Evolutionary conservation across 2,888 invertebrate genomes (phyloP).

Genomic region (Druceiella hillmani): DNA sequence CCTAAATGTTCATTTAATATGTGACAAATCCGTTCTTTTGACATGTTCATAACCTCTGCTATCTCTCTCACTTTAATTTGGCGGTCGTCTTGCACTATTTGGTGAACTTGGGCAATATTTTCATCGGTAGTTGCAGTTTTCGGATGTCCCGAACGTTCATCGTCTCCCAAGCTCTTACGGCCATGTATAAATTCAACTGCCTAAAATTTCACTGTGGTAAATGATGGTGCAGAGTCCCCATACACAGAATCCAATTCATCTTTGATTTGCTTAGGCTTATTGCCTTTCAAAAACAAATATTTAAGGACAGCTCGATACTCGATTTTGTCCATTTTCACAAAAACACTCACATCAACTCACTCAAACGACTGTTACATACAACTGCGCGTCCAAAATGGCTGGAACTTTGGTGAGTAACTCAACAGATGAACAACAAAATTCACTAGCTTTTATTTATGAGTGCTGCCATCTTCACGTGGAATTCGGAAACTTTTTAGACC

Average conservation of each 20-base stretch:
- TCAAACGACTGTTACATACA: too few species aligned
- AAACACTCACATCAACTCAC: too few species aligned
- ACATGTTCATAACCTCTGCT: slow-evolving; percentile 12
- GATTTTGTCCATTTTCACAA: too few species aligned
- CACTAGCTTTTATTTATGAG: slow-evolving; percentile 11
- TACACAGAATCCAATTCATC: too few species aligned
- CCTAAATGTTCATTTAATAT: slow-evolving; percentile 20
- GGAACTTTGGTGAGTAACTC: slow-evolving; percentile 12
- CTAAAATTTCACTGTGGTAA: too few species aligned
- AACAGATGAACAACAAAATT: too few species aligned
- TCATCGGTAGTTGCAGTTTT: slow-evolving; percentile 19
- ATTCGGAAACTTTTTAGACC: not conserved
- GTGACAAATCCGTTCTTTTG: too few species aligned
- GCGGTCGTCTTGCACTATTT: slow-evolving; percentile 12
- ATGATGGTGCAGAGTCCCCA: too few species aligned
- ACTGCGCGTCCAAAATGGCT: slow-evolving; percentile 18
- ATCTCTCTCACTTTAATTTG: slow-evolving; percentile 14
- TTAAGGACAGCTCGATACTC: too few species aligned
- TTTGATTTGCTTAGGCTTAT: too few species aligned
- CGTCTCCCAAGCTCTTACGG: slow-evolving; percentile 14
- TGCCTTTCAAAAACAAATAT: slow-evolving; percentile 49
- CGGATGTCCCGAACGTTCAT: slow-evolving; percentile 14
- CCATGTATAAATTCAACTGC: slow-evolving; percentile 15
- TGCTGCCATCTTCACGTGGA: slow-evolving; percentile 10
- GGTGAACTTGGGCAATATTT: not conserved